Conservation (phyloP, 2,888 invertebrate genomes). For the Incurvaria masculella region DNA sequence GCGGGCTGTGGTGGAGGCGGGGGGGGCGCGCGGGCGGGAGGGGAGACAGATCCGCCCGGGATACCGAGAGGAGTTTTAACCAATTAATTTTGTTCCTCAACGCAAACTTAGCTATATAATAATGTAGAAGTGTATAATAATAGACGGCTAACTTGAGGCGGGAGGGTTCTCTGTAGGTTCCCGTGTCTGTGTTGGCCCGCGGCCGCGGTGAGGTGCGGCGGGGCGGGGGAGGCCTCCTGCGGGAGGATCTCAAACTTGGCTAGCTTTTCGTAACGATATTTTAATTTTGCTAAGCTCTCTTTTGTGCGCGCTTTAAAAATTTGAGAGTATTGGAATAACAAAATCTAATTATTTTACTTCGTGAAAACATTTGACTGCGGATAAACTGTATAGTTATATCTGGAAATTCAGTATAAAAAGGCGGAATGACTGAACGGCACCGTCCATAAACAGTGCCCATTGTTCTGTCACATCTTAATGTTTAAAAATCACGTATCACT, state of each 20-base stretch:
- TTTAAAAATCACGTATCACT: too few relatives aligned
- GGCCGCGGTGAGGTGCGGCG: constrained; percentile 7
- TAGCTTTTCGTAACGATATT: constrained; percentile 53
- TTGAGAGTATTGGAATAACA: constrained; percentile 56
- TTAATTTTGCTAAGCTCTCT: constrained; percentile 58
- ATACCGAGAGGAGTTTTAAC: constrained; percentile 61
- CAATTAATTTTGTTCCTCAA: constrained; percentile 61
- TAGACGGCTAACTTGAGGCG: background rate
- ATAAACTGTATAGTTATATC: too few relatives aligned
- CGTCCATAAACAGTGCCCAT: too few relatives aligned
- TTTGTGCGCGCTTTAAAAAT: constrained; percentile 58
- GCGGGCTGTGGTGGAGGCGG: too few relatives aligned
- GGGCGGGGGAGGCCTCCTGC: constrained; percentile 43
- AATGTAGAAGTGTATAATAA: constrained; percentile 54
- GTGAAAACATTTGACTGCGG: too few relatives aligned
- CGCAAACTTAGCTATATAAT: constrained; percentile 58
- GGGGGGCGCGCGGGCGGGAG: constrained; percentile 16
- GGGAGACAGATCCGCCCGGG: constrained; percentile 43
- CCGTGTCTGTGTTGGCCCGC: too few relatives aligned
- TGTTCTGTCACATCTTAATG: too few relatives aligned
- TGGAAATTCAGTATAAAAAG: too few relatives aligned
- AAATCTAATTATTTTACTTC: too few relatives aligned
- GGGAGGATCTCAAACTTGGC: constrained; percentile 21
- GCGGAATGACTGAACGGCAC: too few relatives aligned
- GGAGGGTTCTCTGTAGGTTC: too few relatives aligned